phyloP scores from a whole-genome alignment of 2,888 invertebrate genomes.

The Diarsia mendica region DNA sequence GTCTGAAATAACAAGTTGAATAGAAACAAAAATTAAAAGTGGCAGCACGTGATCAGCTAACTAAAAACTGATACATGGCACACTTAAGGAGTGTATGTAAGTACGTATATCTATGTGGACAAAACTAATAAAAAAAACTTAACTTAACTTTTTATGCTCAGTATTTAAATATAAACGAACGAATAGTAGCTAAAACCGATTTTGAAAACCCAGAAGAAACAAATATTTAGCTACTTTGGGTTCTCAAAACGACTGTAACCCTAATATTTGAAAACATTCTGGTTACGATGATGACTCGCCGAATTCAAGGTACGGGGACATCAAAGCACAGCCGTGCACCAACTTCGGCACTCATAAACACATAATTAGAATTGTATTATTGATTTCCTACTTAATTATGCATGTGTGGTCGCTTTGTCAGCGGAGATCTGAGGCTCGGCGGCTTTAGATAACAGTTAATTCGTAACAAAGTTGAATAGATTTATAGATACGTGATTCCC shows the following conservation, averaged over 20 bases:
- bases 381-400: conserved; percentile 70
- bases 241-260: conserved; percentile 73
- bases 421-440: conserved; percentile 36
- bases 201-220: conserved; percentile 14
- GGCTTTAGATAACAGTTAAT: conserved; percentile 18
- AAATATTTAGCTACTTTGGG: conserved; percentile 48
- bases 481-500: too few species aligned
- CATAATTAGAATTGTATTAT: conserved; percentile 60
- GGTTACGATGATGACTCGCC: conserved; percentile 70
- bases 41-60: not conserved
- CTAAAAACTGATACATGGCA: not conserved
- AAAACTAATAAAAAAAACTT: too few species aligned
- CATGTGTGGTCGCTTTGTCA: conserved; percentile 53
- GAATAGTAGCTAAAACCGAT: not conserved
- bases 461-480: conserved; percentile 3
- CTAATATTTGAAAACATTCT: conserved; percentile 78
- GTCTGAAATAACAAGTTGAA: not conserved
- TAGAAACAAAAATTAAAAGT: not conserved
- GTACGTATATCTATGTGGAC: not conserved
- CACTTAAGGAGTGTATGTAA: conserved; percentile 5
- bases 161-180: too few species aligned
- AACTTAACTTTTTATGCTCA: too few species aligned
- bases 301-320: conserved; percentile 70
- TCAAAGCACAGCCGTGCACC: conserved; percentile 66
- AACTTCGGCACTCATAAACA: conserved; percentile 49